A percentile compares a stretch with the other conserved stretches of the same genome.
Conservation (phyloP, 2,113 vertebrate species). For the Megaceryle maxima region DNA sequence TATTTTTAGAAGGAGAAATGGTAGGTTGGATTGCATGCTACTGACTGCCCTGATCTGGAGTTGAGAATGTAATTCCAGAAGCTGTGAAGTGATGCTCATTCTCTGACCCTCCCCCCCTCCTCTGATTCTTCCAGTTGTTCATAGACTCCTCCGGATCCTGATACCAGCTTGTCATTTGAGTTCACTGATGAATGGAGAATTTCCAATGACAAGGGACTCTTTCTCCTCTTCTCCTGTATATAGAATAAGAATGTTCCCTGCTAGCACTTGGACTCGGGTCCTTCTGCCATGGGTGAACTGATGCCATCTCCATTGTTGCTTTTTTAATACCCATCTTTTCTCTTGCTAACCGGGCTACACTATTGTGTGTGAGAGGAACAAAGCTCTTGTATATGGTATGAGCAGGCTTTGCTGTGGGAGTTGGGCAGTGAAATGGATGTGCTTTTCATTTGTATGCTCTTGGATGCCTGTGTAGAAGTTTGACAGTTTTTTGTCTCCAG, state of each 20-base stretch:
- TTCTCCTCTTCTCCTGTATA: conserved; percentile 69
- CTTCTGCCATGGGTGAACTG: conserved; percentile 65
- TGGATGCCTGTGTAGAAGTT: neutral
- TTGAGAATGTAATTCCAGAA: conserved; percentile 38
- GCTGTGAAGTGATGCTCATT: conserved; percentile 41
- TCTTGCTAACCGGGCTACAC: neutral
- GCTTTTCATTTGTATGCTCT: neutral
- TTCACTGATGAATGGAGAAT: conserved; percentile 54
- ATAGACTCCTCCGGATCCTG: conserved; percentile 48
- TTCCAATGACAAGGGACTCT: conserved; percentile 67
- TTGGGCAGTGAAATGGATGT: neutral
- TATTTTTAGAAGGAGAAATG: neutral
- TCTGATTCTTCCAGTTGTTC: conserved; percentile 61
- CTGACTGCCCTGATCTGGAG: conserved; percentile 44
- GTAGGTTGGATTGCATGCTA: conserved; percentile 30
- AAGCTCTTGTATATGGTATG: neutral
- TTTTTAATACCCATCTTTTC: conserved; percentile 50
- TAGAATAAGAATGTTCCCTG: conserved; percentile 72
- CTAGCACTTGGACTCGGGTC: conserved; percentile 51
- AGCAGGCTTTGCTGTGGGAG: neutral
- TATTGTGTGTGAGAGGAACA: neutral
- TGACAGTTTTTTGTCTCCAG: neutral
- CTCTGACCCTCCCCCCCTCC: conserved; percentile 41
- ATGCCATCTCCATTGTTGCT: conserved; percentile 64
- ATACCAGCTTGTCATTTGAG: conserved; percentile 54